Percentiles rank a stretch among this genome's conserved stretches.
Conservation (phyloP, 2,797 vertebrate genomes). For the Hapalemur alaotrensis region DNA sequence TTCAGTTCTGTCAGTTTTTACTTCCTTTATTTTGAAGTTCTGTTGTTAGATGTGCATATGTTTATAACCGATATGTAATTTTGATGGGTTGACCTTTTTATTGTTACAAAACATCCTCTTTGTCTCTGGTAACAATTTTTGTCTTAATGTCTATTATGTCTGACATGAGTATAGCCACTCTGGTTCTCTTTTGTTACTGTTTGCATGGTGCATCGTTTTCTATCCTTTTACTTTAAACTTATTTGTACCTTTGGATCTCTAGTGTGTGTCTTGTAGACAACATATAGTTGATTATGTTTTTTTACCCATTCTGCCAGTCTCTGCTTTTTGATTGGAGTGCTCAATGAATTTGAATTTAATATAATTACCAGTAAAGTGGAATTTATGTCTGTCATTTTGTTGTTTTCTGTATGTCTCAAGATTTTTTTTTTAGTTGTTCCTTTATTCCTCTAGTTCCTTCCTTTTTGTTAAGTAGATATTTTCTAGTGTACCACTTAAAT, state of each 20-base stretch:
- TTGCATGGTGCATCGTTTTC: neutral
- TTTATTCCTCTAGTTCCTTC: neutral
- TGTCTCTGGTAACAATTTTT: neutral
- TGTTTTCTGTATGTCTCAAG: neutral
- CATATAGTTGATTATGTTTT: constrained; percentile 5
- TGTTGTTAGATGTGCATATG: neutral
- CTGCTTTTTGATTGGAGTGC: neutral
- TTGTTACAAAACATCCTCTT: neutral
- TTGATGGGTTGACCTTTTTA: neutral
- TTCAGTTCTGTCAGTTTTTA: neutral
- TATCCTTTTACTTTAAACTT: neutral
- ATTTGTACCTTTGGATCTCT: neutral
- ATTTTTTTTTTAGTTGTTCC: neutral
- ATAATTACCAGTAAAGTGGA: neutral
- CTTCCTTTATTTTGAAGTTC: neutral
- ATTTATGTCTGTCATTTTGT: neutral
- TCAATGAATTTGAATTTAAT: neutral
- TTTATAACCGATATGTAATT: neutral
- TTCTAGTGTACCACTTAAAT: neutral
- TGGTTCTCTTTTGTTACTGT: neutral
- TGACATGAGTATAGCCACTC: neutral
- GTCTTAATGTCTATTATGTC: neutral
- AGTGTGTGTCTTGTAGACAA: neutral
- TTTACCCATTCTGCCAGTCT: neutral
- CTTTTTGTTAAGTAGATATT: neutral